Conservation (phyloP, 2,797 vertebrate species). For the Naso thynnoides region DNA sequence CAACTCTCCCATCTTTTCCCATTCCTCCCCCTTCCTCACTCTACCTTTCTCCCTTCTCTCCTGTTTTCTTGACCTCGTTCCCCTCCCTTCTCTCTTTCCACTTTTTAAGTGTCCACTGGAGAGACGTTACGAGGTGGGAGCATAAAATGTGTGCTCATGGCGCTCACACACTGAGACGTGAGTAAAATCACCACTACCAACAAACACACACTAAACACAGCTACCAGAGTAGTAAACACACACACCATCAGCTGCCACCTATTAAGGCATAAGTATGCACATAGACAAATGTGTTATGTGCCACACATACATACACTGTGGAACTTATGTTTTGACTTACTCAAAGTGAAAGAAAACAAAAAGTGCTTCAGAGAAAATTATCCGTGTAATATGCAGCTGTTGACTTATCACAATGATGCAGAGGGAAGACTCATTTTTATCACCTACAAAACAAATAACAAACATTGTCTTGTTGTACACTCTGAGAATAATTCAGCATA, state of each 20-base stretch:
- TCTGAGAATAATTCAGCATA: background rate
- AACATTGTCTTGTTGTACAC: background rate
- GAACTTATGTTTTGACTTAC: constrained; percentile 27
- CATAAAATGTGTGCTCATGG: constrained; percentile 50
- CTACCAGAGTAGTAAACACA: background rate
- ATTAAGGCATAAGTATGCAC: background rate
- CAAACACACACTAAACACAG: constrained; percentile 20
- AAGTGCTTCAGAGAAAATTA: constrained; percentile 40
- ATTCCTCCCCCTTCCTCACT: background rate
- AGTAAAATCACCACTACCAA: constrained; percentile 43
- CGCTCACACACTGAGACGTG: constrained; percentile 25
- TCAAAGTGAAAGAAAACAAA: constrained; percentile 41
- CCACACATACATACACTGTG: background rate
- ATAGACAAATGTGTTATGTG: background rate
- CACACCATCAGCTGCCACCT: constrained; percentile 1
- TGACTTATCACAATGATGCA: constrained; percentile 6
- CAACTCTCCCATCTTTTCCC: no score
- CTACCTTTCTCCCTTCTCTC: background rate
- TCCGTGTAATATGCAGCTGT: constrained; percentile 40
- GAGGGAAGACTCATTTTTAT: background rate
- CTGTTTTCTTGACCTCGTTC: constrained; percentile 31
- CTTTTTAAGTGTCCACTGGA: constrained; percentile 55
- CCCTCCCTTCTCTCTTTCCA: constrained; percentile 16
- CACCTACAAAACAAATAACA: background rate
- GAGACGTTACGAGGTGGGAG: constrained; percentile 51